Base-by-base conservation (phyloP, 2,113 vertebrate genomes). In the Oriolus oriolus region DNA sequence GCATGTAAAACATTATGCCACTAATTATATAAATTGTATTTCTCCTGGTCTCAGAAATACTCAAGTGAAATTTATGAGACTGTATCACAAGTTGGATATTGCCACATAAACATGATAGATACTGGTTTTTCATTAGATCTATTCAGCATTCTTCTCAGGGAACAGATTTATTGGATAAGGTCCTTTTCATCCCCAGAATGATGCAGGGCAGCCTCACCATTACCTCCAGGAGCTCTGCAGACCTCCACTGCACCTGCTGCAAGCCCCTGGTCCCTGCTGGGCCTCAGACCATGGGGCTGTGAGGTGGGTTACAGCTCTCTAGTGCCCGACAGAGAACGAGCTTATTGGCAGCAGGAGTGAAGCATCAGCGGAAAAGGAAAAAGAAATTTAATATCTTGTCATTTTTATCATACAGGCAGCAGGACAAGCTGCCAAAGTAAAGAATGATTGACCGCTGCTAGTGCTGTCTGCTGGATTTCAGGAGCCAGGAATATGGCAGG, bases 271-370 rank as follows among this genome's bases (percentile, higher is more conserved):
- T 73, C 53, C 45, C 16, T 59, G 35, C 35, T n/a, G 14, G 6
- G 18, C 60, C 60, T 39, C 30, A 33, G 50, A 39, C 9, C 27
- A 22, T 0, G 0, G 26, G 47, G 30, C 21, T 14, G 2, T 19
- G 47, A 30, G 77, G 39, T 75, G 49, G 42, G 39, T 84, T 56
- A 27, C 76, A 60, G 50, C 27, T 31, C 50, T 85, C 52, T 24
- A 16, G 44, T 18, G n/a, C 56, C 7, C 0, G 0, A 18, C 17
- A 27, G 61, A 66, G 61, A 82, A 75, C 0, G 7, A 71, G 33
- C 21, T 87, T 42, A 26, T 37, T 42, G n/a, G 52, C 70, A 75
- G 65, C 28, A 28, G 15, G n/a, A 82, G 60, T 0, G 2, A 81
- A 80, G 59, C 0, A 0, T 39, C 81, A 74, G 71, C 4, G 7